Conservation (phyloP, 2,113 vertebrate genomes). For the Tilapia sparmanii region DNA sequence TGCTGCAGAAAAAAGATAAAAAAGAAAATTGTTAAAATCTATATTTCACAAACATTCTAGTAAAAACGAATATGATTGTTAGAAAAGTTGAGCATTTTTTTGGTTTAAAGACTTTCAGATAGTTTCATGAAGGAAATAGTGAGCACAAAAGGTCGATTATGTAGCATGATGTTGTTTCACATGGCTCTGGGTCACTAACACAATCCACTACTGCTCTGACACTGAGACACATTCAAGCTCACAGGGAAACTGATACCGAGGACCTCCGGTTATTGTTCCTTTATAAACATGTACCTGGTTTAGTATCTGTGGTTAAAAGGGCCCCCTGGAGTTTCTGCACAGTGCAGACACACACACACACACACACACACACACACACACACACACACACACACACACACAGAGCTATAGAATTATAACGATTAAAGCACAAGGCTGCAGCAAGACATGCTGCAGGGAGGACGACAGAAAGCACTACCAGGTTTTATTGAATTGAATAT, state of each 20-base stretch:
- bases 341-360: not conserved
- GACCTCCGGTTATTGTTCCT: not conserved
- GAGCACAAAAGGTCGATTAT: not conserved
- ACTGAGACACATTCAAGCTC: not conserved
- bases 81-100: accelerated
- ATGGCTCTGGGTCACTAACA: not conserved
- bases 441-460: not conserved
- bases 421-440: not conserved
- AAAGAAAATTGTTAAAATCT: not conserved
- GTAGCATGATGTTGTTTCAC: not conserved
- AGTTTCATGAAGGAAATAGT: not conserved
- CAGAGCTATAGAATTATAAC: not conserved
- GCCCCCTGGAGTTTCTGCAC: not conserved
- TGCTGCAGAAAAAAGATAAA: not conserved
- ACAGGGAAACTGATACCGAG: not conserved
- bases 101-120: not conserved
- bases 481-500: not conserved
- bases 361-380: not conserved
- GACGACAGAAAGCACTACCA: not conserved
- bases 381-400: not conserved
- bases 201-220: not conserved
- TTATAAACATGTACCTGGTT: not conserved
- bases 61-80: not conserved
- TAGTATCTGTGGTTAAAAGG: not conserved
- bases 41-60: not conserved